phyloP scores from a whole-genome alignment of 2,113 vertebrate genomes.

The Dascyllus trimaculatus region DNA sequence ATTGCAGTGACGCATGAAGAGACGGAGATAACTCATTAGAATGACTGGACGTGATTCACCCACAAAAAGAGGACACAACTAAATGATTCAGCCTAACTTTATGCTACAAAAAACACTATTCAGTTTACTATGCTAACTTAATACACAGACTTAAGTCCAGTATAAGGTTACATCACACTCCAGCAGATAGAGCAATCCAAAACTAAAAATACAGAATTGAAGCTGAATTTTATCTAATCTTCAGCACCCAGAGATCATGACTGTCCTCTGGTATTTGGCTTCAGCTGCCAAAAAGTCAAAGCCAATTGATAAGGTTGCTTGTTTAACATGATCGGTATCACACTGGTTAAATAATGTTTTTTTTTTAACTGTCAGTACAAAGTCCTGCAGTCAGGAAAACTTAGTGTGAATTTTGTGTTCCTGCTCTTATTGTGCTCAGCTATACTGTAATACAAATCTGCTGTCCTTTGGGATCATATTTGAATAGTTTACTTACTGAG shows the following conservation, averaged over 20 bases:
- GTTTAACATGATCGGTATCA: not conserved
- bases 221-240: slow-evolving; percentile 10
- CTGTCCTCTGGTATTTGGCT: slow-evolving; percentile 5
- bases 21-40: slow-evolving; percentile 28
- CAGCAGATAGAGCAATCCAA: not conserved
- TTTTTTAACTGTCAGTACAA: too few species aligned
- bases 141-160: not conserved
- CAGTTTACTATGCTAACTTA: not conserved
- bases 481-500: too few species aligned
- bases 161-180: not conserved
- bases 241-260: not conserved
- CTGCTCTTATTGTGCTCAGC: not conserved
- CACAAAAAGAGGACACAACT: not conserved
- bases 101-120: not conserved
- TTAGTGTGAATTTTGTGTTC: not conserved
- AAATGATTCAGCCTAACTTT: slow-evolving; percentile 12
- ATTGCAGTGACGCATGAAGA: slow-evolving; percentile 55
- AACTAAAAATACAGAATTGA: not conserved
- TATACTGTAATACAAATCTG: not conserved
- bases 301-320: not conserved
- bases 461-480: too few species aligned
- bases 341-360: not conserved
- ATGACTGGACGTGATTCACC: slow-evolving; percentile 23
- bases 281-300: not conserved
- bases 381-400: not conserved